These are phyloP conservation scores for Metopia argyrocephala DNA, from an alignment of 2,888 invertebrate genomes.

Conservation along the genomic window DNA sequence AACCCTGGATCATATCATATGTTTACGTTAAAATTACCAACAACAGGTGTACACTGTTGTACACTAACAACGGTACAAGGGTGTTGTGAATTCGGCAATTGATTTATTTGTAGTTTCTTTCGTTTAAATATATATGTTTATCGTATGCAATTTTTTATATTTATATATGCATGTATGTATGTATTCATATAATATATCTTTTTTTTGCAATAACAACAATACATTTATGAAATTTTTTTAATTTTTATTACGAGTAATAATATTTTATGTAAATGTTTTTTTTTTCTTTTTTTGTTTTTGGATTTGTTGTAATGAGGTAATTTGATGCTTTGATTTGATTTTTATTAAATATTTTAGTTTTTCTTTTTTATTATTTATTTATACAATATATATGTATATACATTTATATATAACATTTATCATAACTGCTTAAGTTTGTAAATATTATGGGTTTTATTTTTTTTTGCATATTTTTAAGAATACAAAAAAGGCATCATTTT, in stretches of 20 bases:
- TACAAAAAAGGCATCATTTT: conserved; percentile 63
- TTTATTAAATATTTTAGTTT: not conserved
- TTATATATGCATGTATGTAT: not conserved
- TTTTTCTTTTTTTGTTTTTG: conserved; percentile 47
- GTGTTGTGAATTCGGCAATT: too few species aligned
- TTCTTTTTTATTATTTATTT: conserved; percentile 3
- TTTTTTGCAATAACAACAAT: conserved; percentile 51
- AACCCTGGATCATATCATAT: too few species aligned
- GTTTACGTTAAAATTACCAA: too few species aligned
- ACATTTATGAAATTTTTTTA: conserved; percentile 29
- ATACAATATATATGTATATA: conserved; percentile 38
- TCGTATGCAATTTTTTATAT: too few species aligned
- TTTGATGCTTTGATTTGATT: conserved; percentile 64
- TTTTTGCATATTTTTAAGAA: conserved; percentile 59
- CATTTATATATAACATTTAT: conserved; percentile 57
- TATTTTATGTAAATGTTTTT: not conserved
- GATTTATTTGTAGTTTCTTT: too few species aligned
- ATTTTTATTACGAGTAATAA: conserved; percentile 45
- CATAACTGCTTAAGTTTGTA: too few species aligned
- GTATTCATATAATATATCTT: not conserved
- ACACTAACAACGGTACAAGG: too few species aligned
- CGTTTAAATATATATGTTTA: too few species aligned
- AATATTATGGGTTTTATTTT: too few species aligned
- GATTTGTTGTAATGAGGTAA: conserved; percentile 64
- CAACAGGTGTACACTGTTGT: too few species aligned